These are phyloP conservation scores for Acronicta psi DNA, from an alignment of 2,888 invertebrate species.

Conservation along the genomic window DNA sequence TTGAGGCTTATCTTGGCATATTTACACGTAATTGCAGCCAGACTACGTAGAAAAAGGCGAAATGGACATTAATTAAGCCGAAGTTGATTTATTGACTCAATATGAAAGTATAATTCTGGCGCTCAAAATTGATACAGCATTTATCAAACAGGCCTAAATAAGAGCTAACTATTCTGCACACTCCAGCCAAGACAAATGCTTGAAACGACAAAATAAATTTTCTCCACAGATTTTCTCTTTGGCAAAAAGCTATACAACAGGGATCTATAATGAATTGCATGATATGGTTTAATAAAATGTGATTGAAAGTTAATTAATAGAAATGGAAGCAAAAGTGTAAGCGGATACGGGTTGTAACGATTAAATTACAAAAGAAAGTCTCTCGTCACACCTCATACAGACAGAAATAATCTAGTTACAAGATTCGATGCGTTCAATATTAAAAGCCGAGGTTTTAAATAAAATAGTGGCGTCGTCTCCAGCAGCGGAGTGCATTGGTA, in stretches of 20 bases:
- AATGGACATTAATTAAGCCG: slow-evolving; percentile 32
- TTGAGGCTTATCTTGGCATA: slow-evolving; percentile 36
- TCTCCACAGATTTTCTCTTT: slow-evolving; percentile 11
- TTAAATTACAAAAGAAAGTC: slow-evolving; percentile 83
- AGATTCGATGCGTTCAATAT: slow-evolving; percentile 69
- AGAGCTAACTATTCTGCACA: slow-evolving; percentile 4
- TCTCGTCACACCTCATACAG: slow-evolving; percentile 64
- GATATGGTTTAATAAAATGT: slow-evolving; percentile 62
- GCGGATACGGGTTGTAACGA: slow-evolving; percentile 71
- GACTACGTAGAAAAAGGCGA: slow-evolving; percentile 33
- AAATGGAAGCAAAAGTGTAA: slow-evolving; percentile 75
- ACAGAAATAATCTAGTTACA: slow-evolving; percentile 71
- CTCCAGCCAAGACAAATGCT: neutral
- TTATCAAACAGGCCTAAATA: slow-evolving; percentile 15
- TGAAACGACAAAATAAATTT: neutral
- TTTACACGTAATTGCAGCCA: slow-evolving; percentile 41
- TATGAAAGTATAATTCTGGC: slow-evolving; percentile 35
- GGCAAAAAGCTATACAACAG: slow-evolving; percentile 19
- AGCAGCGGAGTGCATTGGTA: slow-evolving; percentile 83
- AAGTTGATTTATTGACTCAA: slow-evolving; percentile 35
- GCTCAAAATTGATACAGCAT: slow-evolving; percentile 26
- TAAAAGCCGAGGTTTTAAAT: slow-evolving; percentile 66
- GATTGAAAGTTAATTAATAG: slow-evolving; percentile 72
- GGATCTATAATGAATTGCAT: slow-evolving; percentile 50
- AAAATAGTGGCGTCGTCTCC: slow-evolving; percentile 78